phyloP scores from a whole-genome alignment of 1,140 invertebrate genomes.

The Atopsyche davidsoni region DNA sequence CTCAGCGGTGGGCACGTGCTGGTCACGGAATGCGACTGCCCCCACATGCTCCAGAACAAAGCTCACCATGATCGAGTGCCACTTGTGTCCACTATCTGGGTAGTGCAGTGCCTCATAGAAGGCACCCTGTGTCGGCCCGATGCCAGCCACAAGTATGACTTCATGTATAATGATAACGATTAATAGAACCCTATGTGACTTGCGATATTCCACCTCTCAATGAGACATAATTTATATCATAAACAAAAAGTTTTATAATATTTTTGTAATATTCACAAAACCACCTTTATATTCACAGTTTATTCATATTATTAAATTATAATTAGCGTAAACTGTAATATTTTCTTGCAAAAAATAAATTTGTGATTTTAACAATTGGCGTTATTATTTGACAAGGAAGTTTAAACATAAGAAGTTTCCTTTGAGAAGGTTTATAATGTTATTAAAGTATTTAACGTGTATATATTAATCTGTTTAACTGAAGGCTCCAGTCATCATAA shows the following conservation, averaged over 20 bases:
- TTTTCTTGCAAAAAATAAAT: no score
- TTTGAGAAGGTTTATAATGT: no score
- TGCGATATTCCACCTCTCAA: not conserved
- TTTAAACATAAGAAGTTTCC: no score
- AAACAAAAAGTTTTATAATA: not conserved
- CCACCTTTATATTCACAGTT: no score
- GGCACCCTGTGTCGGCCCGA: constrained; percentile 44
- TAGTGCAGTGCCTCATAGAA: constrained; percentile 54
- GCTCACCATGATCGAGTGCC: constrained; percentile 49
- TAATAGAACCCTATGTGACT: not conserved
- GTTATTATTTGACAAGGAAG: no score
- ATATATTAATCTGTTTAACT: no score
- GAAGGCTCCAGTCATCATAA: no score
- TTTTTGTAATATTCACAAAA: no score
- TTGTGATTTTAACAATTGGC: no score
- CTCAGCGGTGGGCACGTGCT: constrained; percentile 45
- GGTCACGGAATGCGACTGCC: constrained; percentile 50
- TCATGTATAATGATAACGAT: constrained; percentile 38
- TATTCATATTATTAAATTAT: no score
- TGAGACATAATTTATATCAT: not conserved
- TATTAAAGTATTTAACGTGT: no score
- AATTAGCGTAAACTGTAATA: no score
- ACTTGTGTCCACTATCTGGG: constrained; percentile 52
- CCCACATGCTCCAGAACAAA: constrained; percentile 48
- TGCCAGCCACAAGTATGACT: constrained; percentile 47